Evolutionary conservation across 2,888 invertebrate genomes (phyloP).

Genomic region (Hemistola chrysoprasaria): DNA sequence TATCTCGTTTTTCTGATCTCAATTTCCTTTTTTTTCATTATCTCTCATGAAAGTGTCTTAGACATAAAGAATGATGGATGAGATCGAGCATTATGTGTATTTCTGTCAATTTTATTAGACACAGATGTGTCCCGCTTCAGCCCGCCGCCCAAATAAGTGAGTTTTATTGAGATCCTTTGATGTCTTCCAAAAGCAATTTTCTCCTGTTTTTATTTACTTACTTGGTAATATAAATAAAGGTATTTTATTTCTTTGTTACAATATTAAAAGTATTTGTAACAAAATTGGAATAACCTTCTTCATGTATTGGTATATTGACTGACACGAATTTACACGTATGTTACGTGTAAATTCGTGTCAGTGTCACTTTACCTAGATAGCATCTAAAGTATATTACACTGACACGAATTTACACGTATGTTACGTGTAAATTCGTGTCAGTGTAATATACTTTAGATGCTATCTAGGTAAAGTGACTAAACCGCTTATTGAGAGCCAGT

Average conservation of each 20-base stretch:
- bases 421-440: no score
- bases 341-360: no score
- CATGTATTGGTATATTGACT: no score
- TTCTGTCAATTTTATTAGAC: slow-evolving; percentile 61
- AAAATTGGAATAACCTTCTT: no score
- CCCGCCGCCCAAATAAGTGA: slow-evolving; percentile 61
- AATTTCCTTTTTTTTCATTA: not conserved
- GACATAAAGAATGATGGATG: slow-evolving; percentile 46
- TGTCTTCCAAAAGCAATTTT: slow-evolving; percentile 62
- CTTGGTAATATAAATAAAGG: slow-evolving; percentile 39
- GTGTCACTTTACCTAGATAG: no score
- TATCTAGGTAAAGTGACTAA: no score
- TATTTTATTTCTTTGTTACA: no score
- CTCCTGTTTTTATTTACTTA: slow-evolving; percentile 53
- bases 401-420: no score
- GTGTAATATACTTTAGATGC: no score
- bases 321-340: no score
- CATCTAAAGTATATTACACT: no score
- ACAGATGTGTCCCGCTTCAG: slow-evolving; percentile 60
- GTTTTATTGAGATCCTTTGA: slow-evolving; percentile 69
- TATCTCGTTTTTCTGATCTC: slow-evolving; percentile 2
- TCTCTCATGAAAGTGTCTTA: slow-evolving; percentile 11
- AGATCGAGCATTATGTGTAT: slow-evolving; percentile 49
- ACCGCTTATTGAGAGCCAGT: slow-evolving; percentile 21
- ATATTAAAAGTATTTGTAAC: no score